Evolutionary conservation across 1,140 invertebrate species (phyloP).

Genomic region (Bombus ignitus): DNA sequence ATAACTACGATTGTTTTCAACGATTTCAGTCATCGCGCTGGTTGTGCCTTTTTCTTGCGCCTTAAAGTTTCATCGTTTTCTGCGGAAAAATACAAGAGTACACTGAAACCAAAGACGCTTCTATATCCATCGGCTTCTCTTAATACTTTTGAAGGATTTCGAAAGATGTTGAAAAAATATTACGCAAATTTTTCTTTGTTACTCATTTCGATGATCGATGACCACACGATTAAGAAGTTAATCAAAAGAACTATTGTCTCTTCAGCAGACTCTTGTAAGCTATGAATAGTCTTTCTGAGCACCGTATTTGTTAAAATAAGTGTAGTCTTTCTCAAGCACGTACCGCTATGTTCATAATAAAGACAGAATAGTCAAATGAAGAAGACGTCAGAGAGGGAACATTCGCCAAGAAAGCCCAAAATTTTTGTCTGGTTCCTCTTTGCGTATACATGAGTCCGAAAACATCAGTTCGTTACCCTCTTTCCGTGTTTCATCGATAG

Average conservation of each 20-base stretch:
- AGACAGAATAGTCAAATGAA: conserved; percentile 34
- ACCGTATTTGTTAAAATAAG: conserved; percentile 58
- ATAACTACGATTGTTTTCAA: conserved; percentile 58
- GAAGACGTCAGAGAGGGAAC: conserved; percentile 15
- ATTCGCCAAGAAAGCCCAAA: conserved; percentile 20
- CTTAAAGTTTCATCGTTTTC: conserved; percentile 35
- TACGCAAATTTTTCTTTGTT: neutral
- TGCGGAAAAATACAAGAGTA: conserved; percentile 39
- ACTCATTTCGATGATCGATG: neutral
- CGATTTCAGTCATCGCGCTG: conserved; percentile 60
- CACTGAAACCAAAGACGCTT: conserved; percentile 10
- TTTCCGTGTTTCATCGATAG: neutral
- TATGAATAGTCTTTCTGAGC: conserved; percentile 57
- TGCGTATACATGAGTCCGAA: conserved; percentile 26
- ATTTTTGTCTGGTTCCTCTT: neutral
- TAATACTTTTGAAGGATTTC: neutral
- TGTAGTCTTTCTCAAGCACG: conserved; percentile 21
- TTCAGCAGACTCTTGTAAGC: conserved; percentile 44
- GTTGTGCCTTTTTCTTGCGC: conserved; percentile 14
- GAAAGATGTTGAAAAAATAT: neutral
- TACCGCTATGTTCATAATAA: conserved; percentile 13
- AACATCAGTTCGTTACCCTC: conserved; percentile 25
- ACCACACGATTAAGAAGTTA: neutral
- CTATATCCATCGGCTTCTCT: neutral
- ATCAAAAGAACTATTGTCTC: neutral